Evolutionary conservation across 2,797 vertebrate genomes (phyloP).

Genomic region (Arvicola amphibius): DNA sequence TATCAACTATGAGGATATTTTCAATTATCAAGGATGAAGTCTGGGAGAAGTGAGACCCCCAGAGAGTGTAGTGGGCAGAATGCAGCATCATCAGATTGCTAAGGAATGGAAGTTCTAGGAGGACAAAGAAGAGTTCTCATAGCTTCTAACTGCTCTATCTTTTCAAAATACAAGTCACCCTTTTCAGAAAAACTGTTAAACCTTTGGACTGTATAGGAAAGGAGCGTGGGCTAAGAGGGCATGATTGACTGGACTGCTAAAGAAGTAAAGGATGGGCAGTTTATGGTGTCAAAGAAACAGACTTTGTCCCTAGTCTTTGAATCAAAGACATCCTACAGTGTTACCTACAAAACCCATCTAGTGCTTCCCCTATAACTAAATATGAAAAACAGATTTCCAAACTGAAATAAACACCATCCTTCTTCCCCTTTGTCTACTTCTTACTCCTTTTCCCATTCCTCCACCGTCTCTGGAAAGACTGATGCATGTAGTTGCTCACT

Average conservation of each 20-base stretch:
- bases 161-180: not conserved
- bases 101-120: conserved; percentile 41
- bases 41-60: not conserved
- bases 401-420: not conserved
- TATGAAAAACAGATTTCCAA: not conserved
- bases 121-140: conserved; percentile 72
- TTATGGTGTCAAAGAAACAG: not conserved
- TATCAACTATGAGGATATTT: not conserved
- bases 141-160: not conserved
- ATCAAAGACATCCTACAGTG: not conserved
- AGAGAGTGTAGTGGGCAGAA: not conserved
- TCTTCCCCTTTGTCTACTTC: not conserved
- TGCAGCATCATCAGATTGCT: conserved; percentile 30
- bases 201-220: not conserved
- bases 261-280: not conserved
- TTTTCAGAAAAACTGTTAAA: not conserved
- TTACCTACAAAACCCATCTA: not conserved
- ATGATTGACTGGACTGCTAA: not conserved
- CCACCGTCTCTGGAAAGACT: not conserved
- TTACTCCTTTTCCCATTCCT: not conserved
- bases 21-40: not conserved
- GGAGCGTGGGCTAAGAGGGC: not conserved
- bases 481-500: not conserved
- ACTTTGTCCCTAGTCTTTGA: not conserved
- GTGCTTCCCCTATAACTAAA: not conserved